Percentiles rank a stretch among this genome's conserved stretches.
These are phyloP conservation scores for Nipponia nippon DNA, from an alignment of 2,113 vertebrate genomes.

Conservation along the genomic window DNA sequence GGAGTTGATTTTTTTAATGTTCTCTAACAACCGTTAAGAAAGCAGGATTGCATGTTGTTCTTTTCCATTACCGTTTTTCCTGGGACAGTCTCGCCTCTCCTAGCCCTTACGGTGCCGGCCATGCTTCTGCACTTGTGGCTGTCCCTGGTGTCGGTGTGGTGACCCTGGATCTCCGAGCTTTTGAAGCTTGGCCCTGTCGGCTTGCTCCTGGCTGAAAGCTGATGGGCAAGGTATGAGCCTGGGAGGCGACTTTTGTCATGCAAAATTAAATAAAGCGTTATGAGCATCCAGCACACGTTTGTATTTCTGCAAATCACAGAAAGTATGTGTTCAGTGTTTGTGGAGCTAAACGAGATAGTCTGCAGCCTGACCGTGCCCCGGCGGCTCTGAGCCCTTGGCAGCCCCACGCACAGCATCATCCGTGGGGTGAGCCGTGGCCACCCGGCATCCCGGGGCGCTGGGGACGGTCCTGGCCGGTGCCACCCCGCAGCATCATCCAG, in stretches of 20 bases:
- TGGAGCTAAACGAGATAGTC: background rate
- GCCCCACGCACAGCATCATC: fast-evolving
- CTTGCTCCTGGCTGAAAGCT: background rate
- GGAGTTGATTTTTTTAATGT: background rate
- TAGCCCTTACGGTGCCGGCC: background rate
- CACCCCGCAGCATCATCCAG: background rate
- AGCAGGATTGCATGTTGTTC: background rate
- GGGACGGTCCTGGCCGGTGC: fast-evolving
- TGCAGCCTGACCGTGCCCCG: fast-evolving
- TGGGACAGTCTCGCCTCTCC: background rate
- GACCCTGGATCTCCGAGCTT: background rate
- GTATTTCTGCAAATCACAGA: background rate
- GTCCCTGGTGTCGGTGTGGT: background rate
- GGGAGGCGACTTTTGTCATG: background rate
- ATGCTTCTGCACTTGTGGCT: background rate
- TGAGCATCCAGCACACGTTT: background rate
- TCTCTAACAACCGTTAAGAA: background rate
- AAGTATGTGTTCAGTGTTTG: background rate
- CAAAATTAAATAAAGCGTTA: background rate
- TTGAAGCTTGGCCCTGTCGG: background rate
- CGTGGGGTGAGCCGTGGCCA: background rate
- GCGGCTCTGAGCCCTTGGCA: background rate
- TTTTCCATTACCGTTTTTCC: background rate
- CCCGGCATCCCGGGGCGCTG: fast-evolving
- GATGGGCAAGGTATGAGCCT: background rate